Evolutionary conservation across 2,797 vertebrate genomes (phyloP).

Genomic region (Linurgus olivaceus): DNA sequence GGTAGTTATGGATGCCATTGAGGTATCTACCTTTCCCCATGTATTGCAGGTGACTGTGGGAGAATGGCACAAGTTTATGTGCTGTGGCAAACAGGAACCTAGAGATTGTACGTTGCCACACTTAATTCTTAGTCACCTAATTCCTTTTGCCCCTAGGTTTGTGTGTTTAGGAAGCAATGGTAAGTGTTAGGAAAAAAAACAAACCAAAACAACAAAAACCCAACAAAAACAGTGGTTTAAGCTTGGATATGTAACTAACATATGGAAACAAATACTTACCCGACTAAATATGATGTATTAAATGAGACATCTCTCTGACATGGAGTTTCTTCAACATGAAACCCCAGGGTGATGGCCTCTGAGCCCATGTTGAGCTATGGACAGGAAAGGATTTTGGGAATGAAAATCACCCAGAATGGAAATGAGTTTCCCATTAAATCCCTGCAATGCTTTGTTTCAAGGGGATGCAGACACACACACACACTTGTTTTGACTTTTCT

Average conservation of each 20-base stretch:
- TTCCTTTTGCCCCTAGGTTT: slow-evolving; percentile 22
- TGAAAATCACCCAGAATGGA: not conserved
- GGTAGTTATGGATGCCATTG: slow-evolving; percentile 28
- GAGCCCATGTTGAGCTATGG: not conserved
- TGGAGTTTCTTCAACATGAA: not conserved
- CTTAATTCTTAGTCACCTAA: slow-evolving; percentile 21
- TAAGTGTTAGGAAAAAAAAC: not conserved
- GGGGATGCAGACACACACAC: not conserved
- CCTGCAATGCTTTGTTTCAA: not conserved
- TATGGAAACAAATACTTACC: not conserved
- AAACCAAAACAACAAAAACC: not conserved
- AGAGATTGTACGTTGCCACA: slow-evolving; percentile 37
- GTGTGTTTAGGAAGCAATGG: not conserved
- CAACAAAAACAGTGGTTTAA: not conserved
- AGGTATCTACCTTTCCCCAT: slow-evolving; percentile 23
- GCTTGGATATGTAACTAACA: not conserved
- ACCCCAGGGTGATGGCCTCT: not conserved
- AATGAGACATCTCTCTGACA: not conserved
- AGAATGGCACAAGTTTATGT: slow-evolving; percentile 23
- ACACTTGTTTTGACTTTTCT: not conserved
- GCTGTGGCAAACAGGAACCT: slow-evolving; percentile 54
- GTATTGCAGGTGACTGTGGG: slow-evolving; percentile 4
- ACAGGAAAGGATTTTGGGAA: not conserved
- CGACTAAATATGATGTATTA: not conserved
- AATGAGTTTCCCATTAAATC: not conserved